Percentiles rank a stretch among this genome's conserved stretches.
Evolutionary conservation across 2,797 vertebrate species (phyloP).

Genomic region (Mycteria americana): DNA sequence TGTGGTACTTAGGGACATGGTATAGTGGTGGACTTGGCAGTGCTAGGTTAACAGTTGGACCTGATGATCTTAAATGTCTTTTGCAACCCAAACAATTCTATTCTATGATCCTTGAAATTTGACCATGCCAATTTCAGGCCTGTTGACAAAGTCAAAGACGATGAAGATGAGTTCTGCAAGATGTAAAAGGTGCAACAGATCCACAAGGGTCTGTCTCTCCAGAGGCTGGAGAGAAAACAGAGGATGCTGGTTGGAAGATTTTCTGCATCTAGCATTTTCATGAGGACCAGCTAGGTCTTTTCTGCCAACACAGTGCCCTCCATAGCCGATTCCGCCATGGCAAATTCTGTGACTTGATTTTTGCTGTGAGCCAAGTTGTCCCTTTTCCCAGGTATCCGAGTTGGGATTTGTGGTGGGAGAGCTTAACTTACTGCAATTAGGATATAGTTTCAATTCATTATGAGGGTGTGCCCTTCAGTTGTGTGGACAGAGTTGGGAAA

Average conservation of each 20-base stretch:
- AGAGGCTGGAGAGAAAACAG: not conserved
- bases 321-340: not conserved
- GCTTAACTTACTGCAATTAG: not conserved
- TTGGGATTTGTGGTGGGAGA: not conserved
- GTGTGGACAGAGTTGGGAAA: not conserved
- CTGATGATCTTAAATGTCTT: too few species aligned
- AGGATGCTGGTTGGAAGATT: not conserved
- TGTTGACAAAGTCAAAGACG: not conserved
- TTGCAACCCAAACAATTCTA: too few species aligned
- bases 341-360: not conserved
- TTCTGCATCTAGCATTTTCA: not conserved
- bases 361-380: not conserved
- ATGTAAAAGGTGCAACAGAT: not conserved
- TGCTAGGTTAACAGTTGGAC: too few species aligned
- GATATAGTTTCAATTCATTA: not conserved
- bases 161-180: not conserved
- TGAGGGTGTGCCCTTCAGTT: not conserved
- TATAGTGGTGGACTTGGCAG: too few species aligned
- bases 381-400: not conserved
- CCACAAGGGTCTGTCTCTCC: not conserved
- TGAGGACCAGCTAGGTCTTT: not conserved
- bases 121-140: not conserved
- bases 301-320: not conserved
- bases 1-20: too few species aligned
- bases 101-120: not conserved